Base-by-base conservation (phyloP, 2,797 vertebrate species). In the Merluccius polli region DNA sequence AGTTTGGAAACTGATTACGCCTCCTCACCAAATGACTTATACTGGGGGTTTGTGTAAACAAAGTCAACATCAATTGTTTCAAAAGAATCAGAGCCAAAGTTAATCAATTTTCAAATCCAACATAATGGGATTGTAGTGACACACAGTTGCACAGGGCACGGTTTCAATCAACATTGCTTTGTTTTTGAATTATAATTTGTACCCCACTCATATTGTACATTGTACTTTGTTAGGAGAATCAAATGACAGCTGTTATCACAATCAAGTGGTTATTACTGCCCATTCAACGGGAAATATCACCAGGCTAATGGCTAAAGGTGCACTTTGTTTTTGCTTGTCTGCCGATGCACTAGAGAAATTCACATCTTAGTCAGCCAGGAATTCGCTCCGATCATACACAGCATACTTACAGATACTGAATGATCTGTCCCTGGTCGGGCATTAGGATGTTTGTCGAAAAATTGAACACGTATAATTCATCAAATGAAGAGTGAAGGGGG, bases 381-480 rank as follows among this genome's bases (percentile, higher is more conserved):
- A 63, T 27, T 21, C 16, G 24, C n/a, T n/a, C n/a, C n/a, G n/a
- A n/a, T n/a, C 16, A 63, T 27, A 63, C 27, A 68, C n/a, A 68
- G 1, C 12, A 41, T 41, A 12, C 10, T 41, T 41, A 13, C 38
- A 41, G 38, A 41, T 12, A 41, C 38, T 41, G 13, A 41, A 41
- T 41, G 12, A 41, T 12, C 38, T 41, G 41, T 18, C 24, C 89
- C 92, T 93, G 91, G 88, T 86, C 92, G 90, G 89, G 89, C 85
- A 90, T 83, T 86, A 18, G 81, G 85, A 87, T 94, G 90, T 94
- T 94, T 90, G 91, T 92, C 87, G 89, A 84, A 77, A 67, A 87
- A 84, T 81, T 82, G 86, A 88, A 87, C 85, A 92, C 94, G 92
- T 93, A 94, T 95, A 94, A 95, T 95, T 96, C 92, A 95, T 92